A percentile compares a stretch with the other conserved stretches of the same genome.
Conservation (phyloP, 1,140 invertebrate species). For the Campoletis sonorensis region DNA sequence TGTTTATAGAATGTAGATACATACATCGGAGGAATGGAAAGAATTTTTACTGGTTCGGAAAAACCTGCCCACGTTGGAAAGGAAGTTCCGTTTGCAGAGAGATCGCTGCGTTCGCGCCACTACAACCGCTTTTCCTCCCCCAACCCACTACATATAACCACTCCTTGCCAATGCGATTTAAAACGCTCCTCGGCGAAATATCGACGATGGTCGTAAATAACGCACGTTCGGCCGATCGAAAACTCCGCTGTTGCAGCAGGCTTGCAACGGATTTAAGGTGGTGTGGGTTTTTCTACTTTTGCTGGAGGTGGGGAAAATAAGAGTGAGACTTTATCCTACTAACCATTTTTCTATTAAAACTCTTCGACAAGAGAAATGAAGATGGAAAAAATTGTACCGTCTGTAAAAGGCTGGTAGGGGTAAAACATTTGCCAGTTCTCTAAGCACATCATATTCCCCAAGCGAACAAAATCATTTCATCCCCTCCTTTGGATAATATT, state of each 20-base stretch:
- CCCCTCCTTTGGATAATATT: not conserved
- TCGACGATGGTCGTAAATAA: slow-evolving; percentile 42
- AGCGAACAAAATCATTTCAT: slow-evolving; percentile 49
- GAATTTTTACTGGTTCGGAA: slow-evolving; percentile 16
- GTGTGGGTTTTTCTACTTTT: not conserved
- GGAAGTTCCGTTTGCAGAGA: slow-evolving; percentile 14
- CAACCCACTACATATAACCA: not conserved
- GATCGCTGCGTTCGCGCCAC: not conserved
- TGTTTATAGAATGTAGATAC: not conserved
- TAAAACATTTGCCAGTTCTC: slow-evolving; percentile 8
- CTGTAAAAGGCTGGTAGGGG: not conserved
- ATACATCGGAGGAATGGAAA: not conserved
- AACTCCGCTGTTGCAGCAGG: slow-evolving; percentile 1
- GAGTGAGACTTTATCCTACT: slow-evolving; percentile 35
- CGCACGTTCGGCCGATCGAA: slow-evolving; percentile 39
- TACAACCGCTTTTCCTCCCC: not conserved
- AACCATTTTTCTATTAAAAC: slow-evolving; percentile 56
- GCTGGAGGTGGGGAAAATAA: not conserved
- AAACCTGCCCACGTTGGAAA: not conserved
- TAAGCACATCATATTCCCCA: not conserved
- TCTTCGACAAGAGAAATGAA: slow-evolving; percentile 38
- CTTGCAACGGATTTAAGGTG: not conserved
- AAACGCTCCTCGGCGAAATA: slow-evolving; percentile 39
- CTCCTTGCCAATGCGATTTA: slow-evolving; percentile 44
- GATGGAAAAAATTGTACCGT: not conserved